A percentile compares a stretch with the other conserved stretches of the same genome.
These are phyloP conservation scores for Perca fluviatilis DNA, from an alignment of 2,113 vertebrate genomes.

Conservation along the genomic window DNA sequence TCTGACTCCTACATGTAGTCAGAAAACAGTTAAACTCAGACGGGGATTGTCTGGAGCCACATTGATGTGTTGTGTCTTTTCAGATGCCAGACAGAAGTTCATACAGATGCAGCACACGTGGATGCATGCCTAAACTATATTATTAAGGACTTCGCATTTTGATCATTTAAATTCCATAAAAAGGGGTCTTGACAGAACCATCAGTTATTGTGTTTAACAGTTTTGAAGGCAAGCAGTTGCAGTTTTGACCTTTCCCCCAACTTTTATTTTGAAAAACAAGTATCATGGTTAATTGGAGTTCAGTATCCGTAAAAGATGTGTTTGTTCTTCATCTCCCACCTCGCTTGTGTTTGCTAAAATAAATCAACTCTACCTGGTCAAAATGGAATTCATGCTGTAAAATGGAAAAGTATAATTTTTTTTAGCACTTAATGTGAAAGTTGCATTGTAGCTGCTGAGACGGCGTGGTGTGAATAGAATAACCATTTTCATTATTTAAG, in stretches of 20 bases:
- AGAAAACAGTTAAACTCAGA: constrained; percentile 38
- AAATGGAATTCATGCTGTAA: constrained; percentile 85
- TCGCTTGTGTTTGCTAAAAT: constrained; percentile 71
- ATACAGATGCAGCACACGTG: constrained; percentile 27
- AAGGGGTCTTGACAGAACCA: constrained; percentile 19
- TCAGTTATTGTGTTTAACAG: constrained; percentile 13
- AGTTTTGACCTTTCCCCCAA: constrained; percentile 8
- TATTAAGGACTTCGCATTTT: constrained; percentile 19
- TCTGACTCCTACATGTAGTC: constrained; percentile 29
- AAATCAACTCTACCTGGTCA: constrained; percentile 76
- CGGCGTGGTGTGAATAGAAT: constrained; percentile 87
- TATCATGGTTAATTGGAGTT: constrained; percentile 38
- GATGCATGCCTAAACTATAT: constrained; percentile 20
- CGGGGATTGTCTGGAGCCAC: constrained; percentile 55
- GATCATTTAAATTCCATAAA: constrained; percentile 31
- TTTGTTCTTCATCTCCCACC: constrained; percentile 50
- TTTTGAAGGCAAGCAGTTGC: constrained; percentile 27
- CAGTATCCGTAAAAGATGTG: constrained; percentile 35
- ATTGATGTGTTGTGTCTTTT: constrained; percentile 31
- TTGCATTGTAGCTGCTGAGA: constrained; percentile 88
- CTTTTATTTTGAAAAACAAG: constrained; percentile 39
- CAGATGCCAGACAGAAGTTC: constrained; percentile 29
- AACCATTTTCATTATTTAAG: constrained; percentile 89
- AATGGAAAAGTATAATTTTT: constrained; percentile 81
- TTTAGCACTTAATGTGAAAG: constrained; percentile 91